Base-by-base conservation (phyloP, 2,113 vertebrate species). In the Corythaixoides concolor region DNA sequence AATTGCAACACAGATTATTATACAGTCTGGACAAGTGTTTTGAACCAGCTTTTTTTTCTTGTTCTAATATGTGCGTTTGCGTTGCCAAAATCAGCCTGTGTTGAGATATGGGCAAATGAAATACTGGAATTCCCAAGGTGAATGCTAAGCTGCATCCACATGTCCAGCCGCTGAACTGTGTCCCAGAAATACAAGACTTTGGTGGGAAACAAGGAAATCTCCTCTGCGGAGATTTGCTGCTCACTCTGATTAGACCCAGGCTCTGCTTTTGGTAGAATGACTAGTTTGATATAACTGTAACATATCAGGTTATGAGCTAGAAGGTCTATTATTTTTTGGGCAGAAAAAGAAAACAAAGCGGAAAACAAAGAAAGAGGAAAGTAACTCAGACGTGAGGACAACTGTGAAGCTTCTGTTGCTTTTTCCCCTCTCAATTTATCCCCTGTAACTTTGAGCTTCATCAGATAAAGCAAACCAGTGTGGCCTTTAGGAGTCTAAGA, bases 171-270 rank as follows among this genome's bases (percentile, higher is more conserved):
- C 94, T 94, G 84, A 97, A 85, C 80, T 66, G 15, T 68, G 58
- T 64, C 73, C 94, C 67, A 95, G 70, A 95, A 96, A 73, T 37
- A 81, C 26, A 67, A 56, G 62, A 45, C 17, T 79, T 15, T 58
- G n/a, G 28, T 89, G 86, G 62, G 66, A 96, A 97, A 93, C 45
- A 60, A 90, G 45, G 41, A 90, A 90, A 85, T 85, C 58, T 59
- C 37, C 69, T 92, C 37, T 78, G 53, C 53, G 70, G 68, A 50
- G 70, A 76, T 68, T 81, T 90, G 58, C 17, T 85, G 15, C 18
- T 96, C 26, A 14, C 63, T 86, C 50, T 3, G 1, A 49, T 89
- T 68, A 81, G 49, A 76, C 30, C 52, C 69, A 78, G 24, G 18
- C 23, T 68, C 53, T 88, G 28, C 22, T 89, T 85, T 60, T 85